Base-by-base conservation (phyloP, 2,113 vertebrate species). In the Cryptotis parvus region DNA sequence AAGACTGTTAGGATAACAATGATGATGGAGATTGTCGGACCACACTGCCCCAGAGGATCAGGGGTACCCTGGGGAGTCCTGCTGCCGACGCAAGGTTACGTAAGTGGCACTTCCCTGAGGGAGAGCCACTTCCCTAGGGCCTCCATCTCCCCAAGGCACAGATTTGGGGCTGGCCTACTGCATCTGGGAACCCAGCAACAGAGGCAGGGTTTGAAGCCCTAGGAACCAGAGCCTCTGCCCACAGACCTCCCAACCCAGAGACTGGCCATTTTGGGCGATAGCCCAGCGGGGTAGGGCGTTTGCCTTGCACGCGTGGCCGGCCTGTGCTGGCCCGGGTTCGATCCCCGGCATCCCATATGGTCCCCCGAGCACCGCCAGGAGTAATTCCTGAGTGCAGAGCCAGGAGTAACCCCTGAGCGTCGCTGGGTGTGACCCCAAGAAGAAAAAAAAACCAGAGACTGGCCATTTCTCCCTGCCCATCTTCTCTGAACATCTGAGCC, bases 1-100 rank as follows among this genome's bases (percentile, higher is more conserved):
- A 14, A 49, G 89, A 90, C 87, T 91, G 91, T 94, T 92, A 92
- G 81, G 84, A 29, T 43, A 92, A 92, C 69, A 87, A 70, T 76
- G 88, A 88, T 77, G 86, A 95, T 92, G 52, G 82, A 84, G 29
- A 93, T 65, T 91, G 94, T 85, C 76, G 94, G 94, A 96, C 95
- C 86, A 66, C 86, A 90, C 76, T 35, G 86, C 92, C 96, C 94
- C 92, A 78, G 91, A 93, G 86, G 94, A 91, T 95, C 92, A 85
- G 86, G 49, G 90, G 73, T 85, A 93, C 80, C 87, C 55, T 14
- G 79, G 93, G 94, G 93, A 94, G 94, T 66, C 43, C 72, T 39
- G 70, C 75, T 95, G 95, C 89, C 94, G 74, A 41, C 92, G 94
- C 96, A 95, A 92, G 93, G 96, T 96, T 96, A 96, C 95, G 94